phyloP scores from a whole-genome alignment of 2,888 invertebrate species.

The Dryocosmus kuriphilus region DNA sequence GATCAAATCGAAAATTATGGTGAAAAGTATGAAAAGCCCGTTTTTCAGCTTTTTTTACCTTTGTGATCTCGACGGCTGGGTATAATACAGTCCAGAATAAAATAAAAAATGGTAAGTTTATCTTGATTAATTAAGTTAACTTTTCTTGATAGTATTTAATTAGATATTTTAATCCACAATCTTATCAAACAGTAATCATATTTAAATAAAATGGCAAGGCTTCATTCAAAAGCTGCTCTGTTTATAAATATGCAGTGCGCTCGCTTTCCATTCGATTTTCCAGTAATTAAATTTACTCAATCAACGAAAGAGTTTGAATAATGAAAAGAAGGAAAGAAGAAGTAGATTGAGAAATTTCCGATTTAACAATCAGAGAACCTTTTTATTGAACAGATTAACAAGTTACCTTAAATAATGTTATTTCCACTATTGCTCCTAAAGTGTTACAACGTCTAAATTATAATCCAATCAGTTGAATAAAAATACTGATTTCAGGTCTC shows the following conservation, averaged over 20 bases:
- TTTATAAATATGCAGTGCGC: not conserved
- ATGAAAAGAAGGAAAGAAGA: not conserved
- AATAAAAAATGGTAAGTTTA: too few species aligned
- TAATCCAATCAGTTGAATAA: not conserved
- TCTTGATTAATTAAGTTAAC: too few species aligned
- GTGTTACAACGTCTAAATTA: not conserved
- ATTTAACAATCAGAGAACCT: not conserved
- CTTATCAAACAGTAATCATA: slow-evolving; percentile 8
- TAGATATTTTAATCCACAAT: too few species aligned
- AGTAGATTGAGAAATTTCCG: slow-evolving; percentile 20
- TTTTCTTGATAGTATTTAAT: too few species aligned
- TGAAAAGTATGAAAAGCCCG: too few species aligned
- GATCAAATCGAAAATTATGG: too few species aligned
- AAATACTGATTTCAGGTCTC: too few species aligned
- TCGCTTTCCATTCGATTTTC: slow-evolving; percentile 21
- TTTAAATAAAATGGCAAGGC: slow-evolving; percentile 8
- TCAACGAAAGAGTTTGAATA: not conserved
- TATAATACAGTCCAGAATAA: too few species aligned
- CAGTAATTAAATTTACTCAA: slow-evolving; percentile 29
- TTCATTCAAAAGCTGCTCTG: not conserved
- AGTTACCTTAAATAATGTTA: not conserved
- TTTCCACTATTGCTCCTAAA: not conserved
- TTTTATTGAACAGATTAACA: not conserved
- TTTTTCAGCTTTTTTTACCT: too few species aligned
- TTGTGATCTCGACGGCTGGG: too few species aligned